Evolutionary conservation across 2,888 invertebrate genomes (phyloP).

Genomic region (Drosophila emarginata): DNA sequence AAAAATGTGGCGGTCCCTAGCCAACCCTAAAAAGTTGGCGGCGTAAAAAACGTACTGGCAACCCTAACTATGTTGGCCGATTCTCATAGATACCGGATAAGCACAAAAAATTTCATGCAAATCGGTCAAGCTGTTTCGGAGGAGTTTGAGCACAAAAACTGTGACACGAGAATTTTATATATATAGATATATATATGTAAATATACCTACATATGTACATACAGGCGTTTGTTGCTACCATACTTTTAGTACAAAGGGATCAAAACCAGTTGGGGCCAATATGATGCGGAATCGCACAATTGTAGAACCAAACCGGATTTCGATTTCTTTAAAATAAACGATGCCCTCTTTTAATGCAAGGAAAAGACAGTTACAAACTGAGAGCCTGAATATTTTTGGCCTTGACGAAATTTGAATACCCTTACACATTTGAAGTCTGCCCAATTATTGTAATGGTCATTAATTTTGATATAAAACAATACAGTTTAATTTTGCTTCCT

Average conservation of each 20-base stretch:
- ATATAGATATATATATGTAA: neutral
- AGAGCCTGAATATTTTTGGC: neutral
- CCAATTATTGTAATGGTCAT: neutral
- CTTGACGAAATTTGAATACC: neutral
- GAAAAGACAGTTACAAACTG: neutral
- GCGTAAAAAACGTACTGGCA: too few relatives aligned
- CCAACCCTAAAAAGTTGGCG: too few relatives aligned
- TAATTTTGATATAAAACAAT: neutral
- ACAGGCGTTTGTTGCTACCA: neutral
- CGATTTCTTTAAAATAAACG: conserved; percentile 7
- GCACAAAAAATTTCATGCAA: too few relatives aligned
- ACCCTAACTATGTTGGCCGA: too few relatives aligned
- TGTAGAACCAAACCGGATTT: conserved; percentile 5
- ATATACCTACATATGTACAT: neutral
- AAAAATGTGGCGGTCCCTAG: too few relatives aligned
- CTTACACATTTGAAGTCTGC: neutral
- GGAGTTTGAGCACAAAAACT: too few relatives aligned
- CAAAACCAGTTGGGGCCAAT: conserved; percentile 4
- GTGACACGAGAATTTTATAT: neutral
- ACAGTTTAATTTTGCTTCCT: neutral
- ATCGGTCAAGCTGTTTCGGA: too few relatives aligned
- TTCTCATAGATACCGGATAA: too few relatives aligned
- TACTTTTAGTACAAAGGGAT: neutral
- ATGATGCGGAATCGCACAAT: neutral
- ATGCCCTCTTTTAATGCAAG: neutral